Evolutionary conservation across 2,797 vertebrate genomes (phyloP).

Genomic region (Chiloscyllium punctatum): DNA sequence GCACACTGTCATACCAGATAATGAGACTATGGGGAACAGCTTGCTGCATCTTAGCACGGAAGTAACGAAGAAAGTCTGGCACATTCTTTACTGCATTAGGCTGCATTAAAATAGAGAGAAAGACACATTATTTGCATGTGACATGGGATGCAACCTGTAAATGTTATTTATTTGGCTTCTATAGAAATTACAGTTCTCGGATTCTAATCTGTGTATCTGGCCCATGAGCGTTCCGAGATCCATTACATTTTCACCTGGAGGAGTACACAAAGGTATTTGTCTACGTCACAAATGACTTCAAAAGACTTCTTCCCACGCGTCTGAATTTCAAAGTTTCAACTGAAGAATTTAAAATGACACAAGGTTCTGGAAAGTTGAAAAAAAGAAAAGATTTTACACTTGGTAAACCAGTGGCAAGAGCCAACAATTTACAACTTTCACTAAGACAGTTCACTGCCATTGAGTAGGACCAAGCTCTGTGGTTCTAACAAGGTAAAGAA

Average conservation of each 20-base stretch:
- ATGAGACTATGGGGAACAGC: constrained; percentile 65
- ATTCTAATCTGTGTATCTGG: background rate
- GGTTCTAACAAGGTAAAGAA: background rate
- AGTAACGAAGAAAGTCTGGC: constrained; percentile 67
- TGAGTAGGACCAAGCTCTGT: background rate
- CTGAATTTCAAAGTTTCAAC: background rate
- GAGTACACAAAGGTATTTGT: background rate
- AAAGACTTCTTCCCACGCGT: background rate
- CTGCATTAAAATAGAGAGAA: constrained; percentile 46
- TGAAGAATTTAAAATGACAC: background rate
- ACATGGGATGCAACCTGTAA: background rate
- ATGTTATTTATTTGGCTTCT: background rate
- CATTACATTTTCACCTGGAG: background rate
- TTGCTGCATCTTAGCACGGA: constrained; percentile 68
- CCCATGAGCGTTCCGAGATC: background rate
- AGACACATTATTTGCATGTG: background rate
- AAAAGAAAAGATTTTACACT: background rate
- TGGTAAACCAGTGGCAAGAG: background rate
- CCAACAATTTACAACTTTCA: background rate
- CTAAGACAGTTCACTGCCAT: background rate
- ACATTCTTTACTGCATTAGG: constrained; percentile 58
- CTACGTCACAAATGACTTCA: background rate
- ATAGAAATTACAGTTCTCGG: background rate
- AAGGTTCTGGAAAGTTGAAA: background rate
- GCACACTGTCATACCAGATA: constrained; percentile 88